phyloP scores from a whole-genome alignment of 2,113 vertebrate genomes.

The Megaptera novaeangliae region DNA sequence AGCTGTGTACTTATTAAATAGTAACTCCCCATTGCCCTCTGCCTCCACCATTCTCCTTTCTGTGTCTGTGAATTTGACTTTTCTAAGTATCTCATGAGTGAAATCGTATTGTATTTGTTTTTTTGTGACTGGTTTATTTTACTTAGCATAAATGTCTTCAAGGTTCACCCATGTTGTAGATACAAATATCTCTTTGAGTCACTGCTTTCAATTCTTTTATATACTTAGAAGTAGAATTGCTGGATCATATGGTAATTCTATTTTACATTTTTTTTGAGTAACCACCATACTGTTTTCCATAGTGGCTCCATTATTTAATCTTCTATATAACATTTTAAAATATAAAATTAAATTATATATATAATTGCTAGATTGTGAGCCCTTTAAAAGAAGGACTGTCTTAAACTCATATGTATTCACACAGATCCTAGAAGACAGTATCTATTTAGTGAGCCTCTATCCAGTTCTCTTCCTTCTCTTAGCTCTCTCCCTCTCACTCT shows the following conservation, averaged over 20 bases:
- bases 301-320: not conserved
- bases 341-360: slow-evolving; percentile 10
- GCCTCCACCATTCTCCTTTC: not conserved
- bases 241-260: not conserved
- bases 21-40: not conserved
- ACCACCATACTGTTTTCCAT: not conserved
- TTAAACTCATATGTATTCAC: not conserved
- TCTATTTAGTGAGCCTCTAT: not conserved
- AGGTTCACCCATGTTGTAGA: not conserved
- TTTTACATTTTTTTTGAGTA: not conserved
- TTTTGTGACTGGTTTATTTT: not conserved
- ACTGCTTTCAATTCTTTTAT: not conserved
- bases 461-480: not conserved
- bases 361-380: not conserved
- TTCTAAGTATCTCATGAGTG: not conserved
- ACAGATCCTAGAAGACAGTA: not conserved
- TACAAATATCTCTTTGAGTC: not conserved
- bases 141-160: not conserved
- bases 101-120: not conserved
- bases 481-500: not conserved
- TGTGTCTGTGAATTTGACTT: not conserved
- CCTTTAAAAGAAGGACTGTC: not conserved
- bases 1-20: not conserved
- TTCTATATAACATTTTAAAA: not conserved
- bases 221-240: not conserved